These are phyloP conservation scores for Leiothrix lutea DNA, from an alignment of 2,113 vertebrate genomes.

Conservation along the genomic window DNA sequence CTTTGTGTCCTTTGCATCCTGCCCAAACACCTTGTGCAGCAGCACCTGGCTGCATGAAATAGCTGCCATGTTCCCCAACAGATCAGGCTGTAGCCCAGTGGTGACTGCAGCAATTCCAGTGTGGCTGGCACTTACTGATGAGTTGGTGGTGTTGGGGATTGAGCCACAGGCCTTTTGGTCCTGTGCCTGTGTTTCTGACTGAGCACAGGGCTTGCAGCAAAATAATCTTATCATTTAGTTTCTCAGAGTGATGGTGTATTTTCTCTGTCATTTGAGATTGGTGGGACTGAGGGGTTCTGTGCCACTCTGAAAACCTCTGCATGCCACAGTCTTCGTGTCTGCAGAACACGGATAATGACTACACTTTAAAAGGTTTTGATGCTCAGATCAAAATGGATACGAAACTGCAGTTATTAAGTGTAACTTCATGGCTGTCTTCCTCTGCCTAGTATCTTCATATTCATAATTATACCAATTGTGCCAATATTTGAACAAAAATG, in stretches of 20 bases:
- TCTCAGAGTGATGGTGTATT: neutral
- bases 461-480: neutral
- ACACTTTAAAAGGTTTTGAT: neutral
- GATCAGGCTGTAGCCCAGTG: neutral
- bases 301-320: neutral
- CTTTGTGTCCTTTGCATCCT: neutral
- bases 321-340: neutral
- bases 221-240: neutral
- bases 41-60: neutral
- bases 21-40: neutral
- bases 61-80: neutral
- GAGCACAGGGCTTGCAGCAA: neutral
- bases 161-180: neutral
- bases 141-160: neutral
- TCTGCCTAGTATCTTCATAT: neutral
- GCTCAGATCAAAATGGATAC: neutral
- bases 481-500: neutral
- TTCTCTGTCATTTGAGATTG: neutral
- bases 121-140: neutral
- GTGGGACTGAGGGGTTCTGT: neutral
- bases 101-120: neutral
- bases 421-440: neutral
- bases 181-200: neutral
- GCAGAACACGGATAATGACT: fast-evolving
- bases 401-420: neutral